Evolutionary conservation across 2,888 invertebrate genomes (phyloP), one percentile per base, ranked within the genome.

Genomic region (Xestobium rufovillosum): DNA sequence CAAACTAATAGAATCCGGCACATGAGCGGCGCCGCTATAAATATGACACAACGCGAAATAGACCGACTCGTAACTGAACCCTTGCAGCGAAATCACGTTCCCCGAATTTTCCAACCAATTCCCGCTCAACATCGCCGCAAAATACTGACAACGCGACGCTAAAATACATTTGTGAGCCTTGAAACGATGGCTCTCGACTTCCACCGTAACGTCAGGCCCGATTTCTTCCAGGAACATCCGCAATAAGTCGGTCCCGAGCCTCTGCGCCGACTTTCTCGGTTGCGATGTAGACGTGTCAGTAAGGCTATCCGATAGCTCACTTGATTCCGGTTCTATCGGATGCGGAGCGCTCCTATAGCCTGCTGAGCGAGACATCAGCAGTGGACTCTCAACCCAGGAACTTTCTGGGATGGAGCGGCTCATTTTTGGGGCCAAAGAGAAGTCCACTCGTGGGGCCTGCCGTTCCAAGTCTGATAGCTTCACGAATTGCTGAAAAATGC

Each of bases 41-140:
- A 96, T 87, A 61, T 94, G 94, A 52, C 90, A 86, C 41, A 96
- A 66, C 0, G 90, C 84, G 68, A 94, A 94, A 64, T 91, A 86
- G 3, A 92, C 89, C 1, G 85, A 81, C 44, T 80, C 82, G 56
- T 82, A 87, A 1, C 88, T 80, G 63, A 85, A 87, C 36, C 85
- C 84, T 66, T 88, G 86, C 38, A 91, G 66, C n/a, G 80, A 77
- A 38, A 91, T 88, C 3, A 86, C 78, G 59, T 89, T 85, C 26
- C 83, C 83, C 38, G 80, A 78, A 55, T 72, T 77, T 56, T 89
- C 86, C 14, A 83, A 76, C 78, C 86, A 88, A 39, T 84, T 82
- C 1, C 90, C 91, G 48, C 87, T 87, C 15, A 94, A 65, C 66
- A 92, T 82, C 11, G 87, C 90, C 4, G 90, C 89, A 65, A 95